These are phyloP conservation scores for Drosophila saltans DNA, from an alignment of 1,140 invertebrate species.

Conservation along the genomic window DNA sequence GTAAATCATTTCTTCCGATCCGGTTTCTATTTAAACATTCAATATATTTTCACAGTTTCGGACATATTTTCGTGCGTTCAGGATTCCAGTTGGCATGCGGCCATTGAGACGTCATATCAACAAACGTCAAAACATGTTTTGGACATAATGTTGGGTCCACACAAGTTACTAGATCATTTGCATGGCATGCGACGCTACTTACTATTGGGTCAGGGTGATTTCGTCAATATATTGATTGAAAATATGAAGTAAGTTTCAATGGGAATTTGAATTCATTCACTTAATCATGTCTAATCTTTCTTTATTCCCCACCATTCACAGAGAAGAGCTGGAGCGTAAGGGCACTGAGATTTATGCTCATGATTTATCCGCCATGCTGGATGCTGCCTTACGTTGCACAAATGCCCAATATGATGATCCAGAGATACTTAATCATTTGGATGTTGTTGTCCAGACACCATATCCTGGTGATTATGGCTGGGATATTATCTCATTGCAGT, in stretches of 20 bases:
- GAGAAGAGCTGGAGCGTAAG: conserved; percentile 94
- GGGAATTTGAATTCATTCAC: neutral
- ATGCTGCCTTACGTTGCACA: conserved; percentile 96
- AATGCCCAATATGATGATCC: conserved; percentile 97
- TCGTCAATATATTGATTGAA: conserved; percentile 96
- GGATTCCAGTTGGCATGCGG: conserved; percentile 90
- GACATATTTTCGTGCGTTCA: conserved; percentile 68
- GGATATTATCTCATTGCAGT: conserved; percentile 97
- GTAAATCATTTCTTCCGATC: too few species aligned
- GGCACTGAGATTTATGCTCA: conserved; percentile 94
- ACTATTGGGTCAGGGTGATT: conserved; percentile 97
- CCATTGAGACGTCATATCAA: conserved; percentile 92
- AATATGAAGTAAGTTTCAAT: conserved; percentile 90
- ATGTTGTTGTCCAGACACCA: conserved; percentile 91
- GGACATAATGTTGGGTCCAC: conserved; percentile 92
- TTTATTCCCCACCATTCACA: conserved; percentile 78
- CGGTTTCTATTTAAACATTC: too few species aligned
- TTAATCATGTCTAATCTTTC: neutral
- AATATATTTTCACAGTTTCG: conserved; percentile 28
- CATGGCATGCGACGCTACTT: conserved; percentile 95
- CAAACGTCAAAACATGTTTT: conserved; percentile 94
- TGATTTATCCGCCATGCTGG: conserved; percentile 94
- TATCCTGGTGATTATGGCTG: conserved; percentile 94
- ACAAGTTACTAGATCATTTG: conserved; percentile 95
- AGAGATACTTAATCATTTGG: conserved; percentile 94